These are phyloP conservation scores for Microplitis deprimator DNA, from an alignment of 2,888 invertebrate genomes.

Conservation along the genomic window DNA sequence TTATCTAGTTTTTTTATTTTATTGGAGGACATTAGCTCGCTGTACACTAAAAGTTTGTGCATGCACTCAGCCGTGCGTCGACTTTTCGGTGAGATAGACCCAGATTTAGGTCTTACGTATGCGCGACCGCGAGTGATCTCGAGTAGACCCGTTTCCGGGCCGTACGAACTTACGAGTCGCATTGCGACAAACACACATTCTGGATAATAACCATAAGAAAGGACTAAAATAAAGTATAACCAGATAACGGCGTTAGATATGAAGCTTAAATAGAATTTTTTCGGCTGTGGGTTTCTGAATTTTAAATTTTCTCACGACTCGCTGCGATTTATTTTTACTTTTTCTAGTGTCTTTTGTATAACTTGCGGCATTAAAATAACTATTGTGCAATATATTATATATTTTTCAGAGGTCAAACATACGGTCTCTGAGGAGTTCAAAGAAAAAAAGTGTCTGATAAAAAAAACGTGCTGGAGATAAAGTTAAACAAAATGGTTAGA, in stretches of 20 bases:
- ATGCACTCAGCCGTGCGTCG: not conserved
- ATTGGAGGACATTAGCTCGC: not conserved
- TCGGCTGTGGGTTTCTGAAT: not conserved
- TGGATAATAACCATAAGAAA: not conserved
- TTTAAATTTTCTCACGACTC: constrained; percentile 22
- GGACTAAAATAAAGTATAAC: not conserved
- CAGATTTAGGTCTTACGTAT: not conserved
- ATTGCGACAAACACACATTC: constrained; percentile 3
- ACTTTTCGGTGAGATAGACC: not conserved
- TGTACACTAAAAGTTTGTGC: not conserved
- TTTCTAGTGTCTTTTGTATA: not conserved
- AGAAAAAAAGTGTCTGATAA: not conserved
- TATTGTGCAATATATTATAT: not conserved
- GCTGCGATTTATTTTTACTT: not conserved
- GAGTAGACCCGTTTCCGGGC: constrained; percentile 41
- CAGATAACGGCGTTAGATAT: not conserved
- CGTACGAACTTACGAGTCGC: constrained; percentile 11
- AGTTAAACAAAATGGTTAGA: not conserved
- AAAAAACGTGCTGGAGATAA: not conserved
- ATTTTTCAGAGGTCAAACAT: constrained; percentile 5
- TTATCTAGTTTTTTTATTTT: not conserved
- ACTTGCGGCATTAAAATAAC: not conserved
- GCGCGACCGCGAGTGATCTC: constrained; percentile 41
- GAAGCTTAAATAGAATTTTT: not conserved
- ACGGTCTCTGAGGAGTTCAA: not conserved